Percentiles rank a stretch among this genome's conserved stretches.
phyloP scores from a whole-genome alignment of 2,888 invertebrate species.

The Diachrysia chrysitis region DNA sequence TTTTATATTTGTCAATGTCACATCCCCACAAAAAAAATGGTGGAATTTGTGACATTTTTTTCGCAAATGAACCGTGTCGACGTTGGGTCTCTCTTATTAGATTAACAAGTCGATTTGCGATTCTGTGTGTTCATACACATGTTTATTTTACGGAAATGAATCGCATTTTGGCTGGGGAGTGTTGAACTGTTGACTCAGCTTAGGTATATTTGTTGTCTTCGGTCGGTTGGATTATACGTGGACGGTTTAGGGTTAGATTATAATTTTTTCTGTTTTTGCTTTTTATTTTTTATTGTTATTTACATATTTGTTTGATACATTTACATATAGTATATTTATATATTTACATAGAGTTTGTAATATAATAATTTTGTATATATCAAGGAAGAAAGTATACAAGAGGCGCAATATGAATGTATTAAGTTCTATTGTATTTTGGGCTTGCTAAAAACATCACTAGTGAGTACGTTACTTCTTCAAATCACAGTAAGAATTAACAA shows the following conservation, averaged over 20 bases:
- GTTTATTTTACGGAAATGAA: slow-evolving; percentile 89
- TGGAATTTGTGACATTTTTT: slow-evolving; percentile 82
- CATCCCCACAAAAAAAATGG: slow-evolving; percentile 73
- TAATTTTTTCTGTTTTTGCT: slow-evolving; percentile 38
- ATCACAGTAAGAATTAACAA: too few relatives aligned
- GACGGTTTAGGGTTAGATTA: slow-evolving; percentile 41
- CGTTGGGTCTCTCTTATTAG: slow-evolving; percentile 83
- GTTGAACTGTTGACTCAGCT: slow-evolving; percentile 79
- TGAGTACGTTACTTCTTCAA: too few relatives aligned
- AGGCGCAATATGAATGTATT: too few relatives aligned
- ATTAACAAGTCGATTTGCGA: slow-evolving; percentile 89
- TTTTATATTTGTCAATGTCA: slow-evolving; percentile 88
- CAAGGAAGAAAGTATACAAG: too few relatives aligned
- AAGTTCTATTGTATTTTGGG: too few relatives aligned
- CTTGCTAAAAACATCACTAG: too few relatives aligned
- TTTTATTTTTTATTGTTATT: too few relatives aligned
- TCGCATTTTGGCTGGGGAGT: slow-evolving; percentile 80
- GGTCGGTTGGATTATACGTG: slow-evolving; percentile 50
- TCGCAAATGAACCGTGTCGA: slow-evolving; percentile 87
- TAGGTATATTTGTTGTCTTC: slow-evolving; percentile 67
- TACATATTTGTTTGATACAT: not conserved
- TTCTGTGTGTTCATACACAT: slow-evolving; percentile 85
- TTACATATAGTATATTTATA: too few relatives aligned
- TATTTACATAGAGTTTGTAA: too few relatives aligned
- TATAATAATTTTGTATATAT: too few relatives aligned